Conservation (phyloP, 37 sponge, comb jelly and placozoan genomes). For the Spongilla lacustris region DNA sequence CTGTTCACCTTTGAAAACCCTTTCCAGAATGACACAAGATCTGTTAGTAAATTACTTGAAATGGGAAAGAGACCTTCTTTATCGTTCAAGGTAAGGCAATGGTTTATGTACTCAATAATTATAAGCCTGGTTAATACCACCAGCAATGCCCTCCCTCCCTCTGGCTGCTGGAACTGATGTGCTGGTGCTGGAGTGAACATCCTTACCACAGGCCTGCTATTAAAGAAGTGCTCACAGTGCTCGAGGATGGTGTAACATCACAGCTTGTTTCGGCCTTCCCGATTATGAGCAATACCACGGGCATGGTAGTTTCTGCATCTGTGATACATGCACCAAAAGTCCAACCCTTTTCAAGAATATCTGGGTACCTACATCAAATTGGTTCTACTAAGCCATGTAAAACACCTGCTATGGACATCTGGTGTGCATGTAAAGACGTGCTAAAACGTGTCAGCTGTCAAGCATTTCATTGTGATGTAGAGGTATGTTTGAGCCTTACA, state of each 20-base stretch:
- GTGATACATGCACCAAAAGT: not conserved
- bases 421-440: not conserved
- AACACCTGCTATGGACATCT: not conserved
- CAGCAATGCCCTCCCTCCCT: conserved; percentile 53
- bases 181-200: conserved; percentile 86
- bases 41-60: conserved; percentile 32
- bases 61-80: conserved; percentile 63
- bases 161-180: conserved; percentile 80
- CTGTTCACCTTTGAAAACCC: conserved; percentile 57
- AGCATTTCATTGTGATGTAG: not conserved
- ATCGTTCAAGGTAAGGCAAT: conserved; percentile 45
- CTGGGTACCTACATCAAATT: not conserved
- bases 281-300: not conserved
- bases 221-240: conserved; percentile 29
- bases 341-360: no score
- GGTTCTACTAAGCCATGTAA: not conserved
- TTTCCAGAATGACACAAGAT: conserved; percentile 39
- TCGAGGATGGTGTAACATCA: conserved; percentile 17
- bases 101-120: no score
- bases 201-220: conserved; percentile 75
- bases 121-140: not conserved
- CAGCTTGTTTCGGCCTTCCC: conserved; percentile 32
- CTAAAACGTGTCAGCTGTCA: not conserved
- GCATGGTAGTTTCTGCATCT: conserved; percentile 36
- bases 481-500: no score